Evolutionary conservation across 1,140 invertebrate genomes (phyloP).

Genomic region (Cydia splendana): DNA sequence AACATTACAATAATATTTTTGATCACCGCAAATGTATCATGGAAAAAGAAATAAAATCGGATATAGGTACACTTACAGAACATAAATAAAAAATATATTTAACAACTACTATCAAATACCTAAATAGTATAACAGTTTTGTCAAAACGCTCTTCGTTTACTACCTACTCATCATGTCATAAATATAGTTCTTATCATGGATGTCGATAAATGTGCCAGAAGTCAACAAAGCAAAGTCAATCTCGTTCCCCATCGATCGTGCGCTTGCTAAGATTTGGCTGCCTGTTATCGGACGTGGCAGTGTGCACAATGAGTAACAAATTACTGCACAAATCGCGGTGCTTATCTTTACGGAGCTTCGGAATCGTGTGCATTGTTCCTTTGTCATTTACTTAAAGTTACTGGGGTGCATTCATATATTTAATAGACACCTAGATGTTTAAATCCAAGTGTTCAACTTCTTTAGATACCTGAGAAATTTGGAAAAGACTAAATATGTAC

Average conservation of each 20-base stretch:
- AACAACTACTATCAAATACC: too few species aligned
- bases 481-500: too few species aligned
- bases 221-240: conserved; percentile 15
- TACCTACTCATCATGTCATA: neutral
- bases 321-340: conserved; percentile 43
- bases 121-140: too few species aligned
- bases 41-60: too few species aligned
- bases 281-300: conserved; percentile 40
- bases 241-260: conserved; percentile 10
- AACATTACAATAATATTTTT: too few species aligned
- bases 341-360: conserved; percentile 23
- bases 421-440: neutral
- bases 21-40: too few species aligned
- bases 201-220: conserved; percentile 3
- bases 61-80: too few species aligned
- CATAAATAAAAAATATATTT: too few species aligned
- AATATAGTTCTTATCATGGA: neutral
- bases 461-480: too few species aligned
- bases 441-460: neutral
- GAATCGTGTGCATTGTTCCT: conserved; percentile 37
- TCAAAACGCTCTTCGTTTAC: too few species aligned
- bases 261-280: conserved; percentile 20
- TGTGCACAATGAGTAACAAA: conserved; percentile 49
- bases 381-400: conserved; percentile 20
- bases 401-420: neutral